phyloP scores from a whole-genome alignment of 2,797 vertebrate genomes.

The Potorous gilbertii region DNA sequence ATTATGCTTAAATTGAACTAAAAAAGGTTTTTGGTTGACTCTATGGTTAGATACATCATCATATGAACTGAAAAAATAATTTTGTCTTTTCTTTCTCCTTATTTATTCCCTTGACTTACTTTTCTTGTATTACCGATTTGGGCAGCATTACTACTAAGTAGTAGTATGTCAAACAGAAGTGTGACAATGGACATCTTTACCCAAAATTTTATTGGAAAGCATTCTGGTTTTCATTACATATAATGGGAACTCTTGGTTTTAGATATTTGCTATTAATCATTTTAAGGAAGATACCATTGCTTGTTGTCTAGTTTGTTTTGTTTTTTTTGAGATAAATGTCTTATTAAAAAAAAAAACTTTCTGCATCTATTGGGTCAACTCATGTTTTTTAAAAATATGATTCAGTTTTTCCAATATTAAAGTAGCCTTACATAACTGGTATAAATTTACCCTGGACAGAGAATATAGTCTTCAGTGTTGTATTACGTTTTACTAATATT shows the following conservation, averaged over 20 bases:
- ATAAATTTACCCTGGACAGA: not conserved
- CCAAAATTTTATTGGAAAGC: not conserved
- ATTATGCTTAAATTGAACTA: no score
- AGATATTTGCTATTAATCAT: not conserved
- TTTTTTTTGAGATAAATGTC: not conserved
- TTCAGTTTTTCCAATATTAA: not conserved
- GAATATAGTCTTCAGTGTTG: no score
- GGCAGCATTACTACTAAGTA: not conserved
- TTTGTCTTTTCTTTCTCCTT: not conserved
- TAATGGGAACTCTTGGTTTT: not conserved
- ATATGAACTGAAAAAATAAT: not conserved
- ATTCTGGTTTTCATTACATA: not conserved
- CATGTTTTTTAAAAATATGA: not conserved
- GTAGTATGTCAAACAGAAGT: not conserved
- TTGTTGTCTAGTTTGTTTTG: not conserved
- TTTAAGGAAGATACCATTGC: not conserved
- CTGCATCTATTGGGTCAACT: not conserved
- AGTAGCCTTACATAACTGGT: not conserved
- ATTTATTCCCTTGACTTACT: not conserved
- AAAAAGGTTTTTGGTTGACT: not conserved
- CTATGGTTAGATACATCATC: not conserved
- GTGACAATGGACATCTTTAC: not conserved
- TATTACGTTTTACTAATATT: not conserved
- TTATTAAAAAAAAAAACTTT: not conserved
- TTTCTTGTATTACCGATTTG: not conserved